Conservation (phyloP, 2,113 vertebrate genomes). For the Sorex fumeus region DNA sequence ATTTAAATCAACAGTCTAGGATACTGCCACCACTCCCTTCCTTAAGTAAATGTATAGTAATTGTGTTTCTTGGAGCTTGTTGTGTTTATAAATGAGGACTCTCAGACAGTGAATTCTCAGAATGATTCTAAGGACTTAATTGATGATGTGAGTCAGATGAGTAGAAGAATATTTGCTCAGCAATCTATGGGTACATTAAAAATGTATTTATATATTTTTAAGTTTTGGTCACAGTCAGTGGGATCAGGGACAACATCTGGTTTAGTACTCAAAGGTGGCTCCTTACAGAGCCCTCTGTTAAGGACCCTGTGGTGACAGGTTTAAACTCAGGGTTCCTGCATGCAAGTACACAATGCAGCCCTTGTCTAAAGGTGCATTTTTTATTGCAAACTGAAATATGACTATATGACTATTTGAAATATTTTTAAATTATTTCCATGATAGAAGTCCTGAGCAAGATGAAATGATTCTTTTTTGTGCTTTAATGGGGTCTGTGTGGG, state of each 20-base stretch:
- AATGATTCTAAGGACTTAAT: conserved; percentile 75
- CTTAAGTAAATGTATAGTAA: conserved; percentile 82
- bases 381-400: conserved; percentile 66
- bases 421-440: conserved; percentile 54
- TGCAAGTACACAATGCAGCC: no score
- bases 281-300: no score
- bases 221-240: no score
- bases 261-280: no score
- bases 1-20: conserved; percentile 86
- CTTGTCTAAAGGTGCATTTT: conserved; percentile 35
- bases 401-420: conserved; percentile 33
- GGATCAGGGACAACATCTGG: no score
- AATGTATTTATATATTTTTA: no score
- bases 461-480: neutral
- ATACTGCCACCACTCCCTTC: conserved; percentile 70
- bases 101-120: conserved; percentile 76
- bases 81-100: conserved; percentile 80
- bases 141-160: conserved; percentile 68
- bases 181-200: conserved; percentile 3
- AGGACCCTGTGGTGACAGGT: no score
- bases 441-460: conserved; percentile 26
- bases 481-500: no score
- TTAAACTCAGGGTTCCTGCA: no score
- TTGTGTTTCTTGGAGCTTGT: conserved; percentile 77
- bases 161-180: conserved; percentile 77